Percentiles rank a stretch among this genome's conserved stretches.
Conservation (phyloP, 2,113 vertebrate genomes). For the Neoarius graeffei region DNA sequence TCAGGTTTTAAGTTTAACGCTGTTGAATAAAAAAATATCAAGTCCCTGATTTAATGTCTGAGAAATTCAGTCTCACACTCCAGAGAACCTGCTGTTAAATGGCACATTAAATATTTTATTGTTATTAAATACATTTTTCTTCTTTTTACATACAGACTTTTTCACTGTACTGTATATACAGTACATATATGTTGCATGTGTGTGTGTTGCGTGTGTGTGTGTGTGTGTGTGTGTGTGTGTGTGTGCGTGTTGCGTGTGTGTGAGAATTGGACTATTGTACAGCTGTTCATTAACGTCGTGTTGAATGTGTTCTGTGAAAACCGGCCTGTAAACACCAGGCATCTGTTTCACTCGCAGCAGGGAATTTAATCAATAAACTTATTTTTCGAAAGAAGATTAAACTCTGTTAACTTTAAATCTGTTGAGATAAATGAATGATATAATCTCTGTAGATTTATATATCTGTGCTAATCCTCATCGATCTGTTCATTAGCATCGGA, state of each 20-base stretch:
- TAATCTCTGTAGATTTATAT: constrained; percentile 31
- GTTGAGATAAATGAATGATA: background rate
- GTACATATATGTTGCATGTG: too few species aligned
- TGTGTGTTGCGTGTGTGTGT: too few species aligned
- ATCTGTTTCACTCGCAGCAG: background rate
- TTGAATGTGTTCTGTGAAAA: background rate
- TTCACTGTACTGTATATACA: background rate
- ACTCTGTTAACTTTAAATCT: background rate
- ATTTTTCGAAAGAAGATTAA: background rate
- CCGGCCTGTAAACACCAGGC: background rate
- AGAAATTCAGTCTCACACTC: background rate
- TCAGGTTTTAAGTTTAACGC: background rate
- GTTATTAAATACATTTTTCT: too few species aligned
- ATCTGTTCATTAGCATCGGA: constrained; percentile 39
- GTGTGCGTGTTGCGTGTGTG: too few species aligned
- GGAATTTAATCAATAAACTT: background rate
- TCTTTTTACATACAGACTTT: background rate
- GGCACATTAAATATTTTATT: background rate
- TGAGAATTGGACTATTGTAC: background rate
- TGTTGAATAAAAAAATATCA: background rate
- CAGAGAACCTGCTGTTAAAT: background rate
- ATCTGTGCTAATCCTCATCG: constrained; percentile 32
- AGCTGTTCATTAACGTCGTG: background rate
- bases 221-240: too few species aligned
- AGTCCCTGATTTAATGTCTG: background rate